phyloP scores from a whole-genome alignment of 2,888 invertebrate genomes.

The Epicampocera succincta region DNA sequence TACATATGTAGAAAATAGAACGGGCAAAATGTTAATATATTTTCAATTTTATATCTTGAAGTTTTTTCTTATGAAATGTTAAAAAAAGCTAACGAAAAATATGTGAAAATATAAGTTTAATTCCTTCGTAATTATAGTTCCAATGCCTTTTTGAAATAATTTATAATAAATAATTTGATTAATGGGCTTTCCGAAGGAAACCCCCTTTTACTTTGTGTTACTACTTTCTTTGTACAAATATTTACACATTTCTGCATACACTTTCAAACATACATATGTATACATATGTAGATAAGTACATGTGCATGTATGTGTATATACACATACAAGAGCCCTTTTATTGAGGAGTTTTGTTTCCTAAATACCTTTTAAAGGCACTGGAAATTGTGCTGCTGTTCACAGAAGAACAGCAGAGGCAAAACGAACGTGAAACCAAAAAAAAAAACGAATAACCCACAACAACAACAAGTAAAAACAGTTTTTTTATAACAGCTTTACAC shows the following conservation, averaged over 20 bases:
- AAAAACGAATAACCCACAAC: constrained; percentile 23
- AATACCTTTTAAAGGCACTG: constrained; percentile 20
- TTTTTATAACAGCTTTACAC: background rate
- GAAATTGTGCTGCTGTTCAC: background rate
- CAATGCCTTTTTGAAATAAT: background rate
- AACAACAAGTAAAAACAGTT: constrained; percentile 10
- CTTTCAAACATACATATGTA: too few species aligned
- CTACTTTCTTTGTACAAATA: constrained; percentile 2
- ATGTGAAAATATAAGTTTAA: too few species aligned
- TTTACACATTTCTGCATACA: background rate
- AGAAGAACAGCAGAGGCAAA: constrained; percentile 2
- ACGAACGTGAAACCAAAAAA: constrained; percentile 11
- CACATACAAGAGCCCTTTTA: too few species aligned
- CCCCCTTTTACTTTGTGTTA: background rate
- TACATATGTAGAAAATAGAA: constrained; percentile 12
- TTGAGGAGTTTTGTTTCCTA: constrained; percentile 36
- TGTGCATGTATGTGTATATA: background rate
- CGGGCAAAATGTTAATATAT: constrained; percentile 7
- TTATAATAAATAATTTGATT: constrained; percentile 11
- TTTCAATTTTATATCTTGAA: background rate
- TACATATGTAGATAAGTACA: background rate
- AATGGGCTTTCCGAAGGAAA: constrained; percentile 23
- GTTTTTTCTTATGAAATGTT: background rate
- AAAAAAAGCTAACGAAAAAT: background rate
- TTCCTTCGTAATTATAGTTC: background rate